Evolutionary conservation across 2,797 vertebrate genomes (phyloP), one percentile per base, ranked within the genome.

Genomic region (Ataeniobius toweri): DNA sequence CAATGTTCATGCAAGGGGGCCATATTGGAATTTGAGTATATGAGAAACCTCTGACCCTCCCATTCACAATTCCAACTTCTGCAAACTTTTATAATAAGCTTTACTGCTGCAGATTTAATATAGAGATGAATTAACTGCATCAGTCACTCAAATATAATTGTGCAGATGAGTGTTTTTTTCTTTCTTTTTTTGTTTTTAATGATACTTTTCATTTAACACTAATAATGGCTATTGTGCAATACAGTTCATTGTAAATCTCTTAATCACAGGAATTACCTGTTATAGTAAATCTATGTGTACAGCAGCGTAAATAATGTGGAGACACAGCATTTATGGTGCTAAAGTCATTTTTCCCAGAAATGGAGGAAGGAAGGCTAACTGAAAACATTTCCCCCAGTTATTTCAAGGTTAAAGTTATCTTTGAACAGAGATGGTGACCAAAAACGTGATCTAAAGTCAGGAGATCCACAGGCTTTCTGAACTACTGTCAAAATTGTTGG

Each of bases 381-480:
- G 16, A 36, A 63, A 63, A 36, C 16, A 63, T 31, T 36, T 63
- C 16, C 61, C 28, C 28, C 31, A 80, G 77, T 83, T 84, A 87
- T 89, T 86, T 75, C 46, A 89, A 85, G 84, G 77, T 77, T 67
- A 41, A 76, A 82, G 78, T 71, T 90, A 89, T 89, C 85, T 88
- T 82, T 50, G 75, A 58, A 76, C 28, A 46, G 20, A 76, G 61
- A 78, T 73, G 55, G 77, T 83, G 58, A 78, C 77, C 63, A 63
- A 80, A 41, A 67, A 63, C 13, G 8, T 24, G 3, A 67, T 0
- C 10, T 41, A 41, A 67, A 41, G 18, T 8, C 4, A 41, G 8
- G 28, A 36, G 61, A 36, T 63, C n/a, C 13, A 10, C 36, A 36
- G 36, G 36, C 50, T 51, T 51, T 51, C 28, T 16, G 16, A 31